Evolutionary conservation across 2,113 vertebrate genomes (phyloP), one percentile per base, ranked within the genome.

Genomic region (Atlantisia rogersi): DNA sequence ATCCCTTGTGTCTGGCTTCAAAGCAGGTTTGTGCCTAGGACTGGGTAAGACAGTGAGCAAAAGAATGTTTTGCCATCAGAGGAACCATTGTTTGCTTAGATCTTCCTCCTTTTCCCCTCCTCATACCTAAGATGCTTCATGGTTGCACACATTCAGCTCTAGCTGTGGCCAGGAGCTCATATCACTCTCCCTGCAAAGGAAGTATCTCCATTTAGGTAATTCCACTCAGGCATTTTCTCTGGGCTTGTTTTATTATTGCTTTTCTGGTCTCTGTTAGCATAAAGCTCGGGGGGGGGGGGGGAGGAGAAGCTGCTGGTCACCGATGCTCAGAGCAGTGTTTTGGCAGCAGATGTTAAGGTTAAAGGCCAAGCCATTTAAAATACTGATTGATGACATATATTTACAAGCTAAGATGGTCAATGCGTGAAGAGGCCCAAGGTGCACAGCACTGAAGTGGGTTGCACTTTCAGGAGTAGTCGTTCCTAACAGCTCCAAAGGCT

Each of bases 261-360:
- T 86, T 81, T 73, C 82, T 92, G 79, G 64, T 91, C 78, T 95
- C 40, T 56, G 79, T 85, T 92, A 50, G 83, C 62, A 78, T 82
- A 89, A 90, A 82, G 55, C n/a, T 65, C 50, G 18, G 39, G 50
- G 10, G 25, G 12, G 48, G 48, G 22, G 11, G 48, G 21, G 48
- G 11, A 14, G 24, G 52, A 53, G 25, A 52, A 15, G 26, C 85
- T 93, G 52, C 48, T 74, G 42, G 69, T 76, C 80, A 81, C 96
- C 95, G 88, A 95, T 94, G 86, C 79, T 92, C 53, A 48, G 76
- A 77, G 84, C 60, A 90, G 97, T 80, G 91, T 95, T 98, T 96
- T 98, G 95, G 97, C 94, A 98, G 97, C 98, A 99, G 98, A 98
- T 99, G 99, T 98, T 97, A 91, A 96, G 98, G 98, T 98, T 98